Conservation (phyloP, 1,140 invertebrate species). For the Globodera rostochiensis region DNA sequence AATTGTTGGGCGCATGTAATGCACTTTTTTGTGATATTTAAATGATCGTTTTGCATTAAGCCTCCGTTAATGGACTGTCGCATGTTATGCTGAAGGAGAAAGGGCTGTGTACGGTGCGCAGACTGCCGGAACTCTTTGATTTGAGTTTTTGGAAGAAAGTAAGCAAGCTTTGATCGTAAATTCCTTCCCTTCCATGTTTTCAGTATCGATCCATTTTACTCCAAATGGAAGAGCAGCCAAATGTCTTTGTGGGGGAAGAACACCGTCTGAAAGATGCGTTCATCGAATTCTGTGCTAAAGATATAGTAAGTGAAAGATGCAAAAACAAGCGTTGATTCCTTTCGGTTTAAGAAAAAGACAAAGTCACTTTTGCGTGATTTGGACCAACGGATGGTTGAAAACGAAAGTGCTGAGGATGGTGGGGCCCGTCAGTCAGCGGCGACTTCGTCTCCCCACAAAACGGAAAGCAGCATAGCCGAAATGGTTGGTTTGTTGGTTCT, state of each 20-base stretch:
- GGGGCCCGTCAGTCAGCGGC: neutral
- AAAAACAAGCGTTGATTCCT: neutral
- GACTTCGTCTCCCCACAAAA: neutral
- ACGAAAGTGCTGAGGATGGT: neutral
- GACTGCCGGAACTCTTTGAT: constrained; percentile 14
- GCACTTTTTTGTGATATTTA: neutral
- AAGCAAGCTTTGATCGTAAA: neutral
- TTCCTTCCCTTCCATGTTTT: neutral
- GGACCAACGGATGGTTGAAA: neutral
- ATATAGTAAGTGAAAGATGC: neutral
- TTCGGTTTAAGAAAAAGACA: constrained; percentile 19
- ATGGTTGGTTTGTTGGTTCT: neutral
- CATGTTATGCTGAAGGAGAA: constrained; percentile 25
- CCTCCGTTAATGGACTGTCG: constrained; percentile 9
- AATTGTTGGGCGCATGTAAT: constrained; percentile 14
- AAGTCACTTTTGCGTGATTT: constrained; percentile 24
- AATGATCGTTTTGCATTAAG: neutral
- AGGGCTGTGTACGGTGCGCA: constrained; percentile 18
- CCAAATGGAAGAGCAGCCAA: constrained; percentile 18
- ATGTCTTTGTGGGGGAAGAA: constrained; percentile 2
- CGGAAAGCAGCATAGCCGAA: constrained; percentile 2
- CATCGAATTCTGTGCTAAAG: constrained; percentile 24
- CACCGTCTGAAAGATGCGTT: constrained; percentile 25
- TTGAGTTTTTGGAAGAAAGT: constrained; percentile 28
- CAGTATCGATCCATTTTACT: constrained; percentile 20